Percentiles rank a stretch among this genome's conserved stretches.
Conservation (phyloP, 2,888 invertebrate genomes). For the Melieria omissa region DNA sequence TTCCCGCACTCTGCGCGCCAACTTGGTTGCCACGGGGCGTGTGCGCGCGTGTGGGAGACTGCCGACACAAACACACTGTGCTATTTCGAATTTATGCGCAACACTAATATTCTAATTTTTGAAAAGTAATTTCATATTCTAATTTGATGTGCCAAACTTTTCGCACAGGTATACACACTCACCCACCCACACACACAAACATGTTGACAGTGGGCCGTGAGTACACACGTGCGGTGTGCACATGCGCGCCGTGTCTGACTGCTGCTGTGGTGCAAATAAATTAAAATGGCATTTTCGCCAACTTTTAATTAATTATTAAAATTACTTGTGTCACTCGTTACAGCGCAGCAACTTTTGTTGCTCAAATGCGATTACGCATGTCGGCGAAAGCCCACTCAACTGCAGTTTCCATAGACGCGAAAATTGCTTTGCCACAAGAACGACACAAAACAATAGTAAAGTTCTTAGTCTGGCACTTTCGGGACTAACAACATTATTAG, state of each 20-base stretch:
- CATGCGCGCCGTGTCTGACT: background rate
- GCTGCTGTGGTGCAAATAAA: background rate
- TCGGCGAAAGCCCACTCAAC: no score
- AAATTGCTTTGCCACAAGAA: no score
- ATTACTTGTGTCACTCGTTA: slow-evolving; percentile 9
- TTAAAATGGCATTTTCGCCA: slow-evolving; percentile 9
- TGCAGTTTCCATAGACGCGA: no score
- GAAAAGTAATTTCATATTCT: background rate
- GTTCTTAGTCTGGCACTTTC: no score
- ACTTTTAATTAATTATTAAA: slow-evolving; percentile 12
- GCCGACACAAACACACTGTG: background rate
- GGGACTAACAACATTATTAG: no score
- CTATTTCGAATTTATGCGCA: slow-evolving; percentile 23
- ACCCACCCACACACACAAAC: background rate
- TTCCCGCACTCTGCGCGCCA: background rate
- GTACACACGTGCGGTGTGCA: background rate
- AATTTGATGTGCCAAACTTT: background rate
- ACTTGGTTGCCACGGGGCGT: background rate
- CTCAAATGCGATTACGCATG: no score
- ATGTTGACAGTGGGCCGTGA: background rate
- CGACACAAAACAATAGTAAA: no score
- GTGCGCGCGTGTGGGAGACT: no score
- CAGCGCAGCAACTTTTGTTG: no score
- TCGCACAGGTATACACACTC: background rate
- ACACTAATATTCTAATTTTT: slow-evolving; percentile 10